Conservation (phyloP, 2,888 invertebrate genomes). For the Anticlea derivata region DNA sequence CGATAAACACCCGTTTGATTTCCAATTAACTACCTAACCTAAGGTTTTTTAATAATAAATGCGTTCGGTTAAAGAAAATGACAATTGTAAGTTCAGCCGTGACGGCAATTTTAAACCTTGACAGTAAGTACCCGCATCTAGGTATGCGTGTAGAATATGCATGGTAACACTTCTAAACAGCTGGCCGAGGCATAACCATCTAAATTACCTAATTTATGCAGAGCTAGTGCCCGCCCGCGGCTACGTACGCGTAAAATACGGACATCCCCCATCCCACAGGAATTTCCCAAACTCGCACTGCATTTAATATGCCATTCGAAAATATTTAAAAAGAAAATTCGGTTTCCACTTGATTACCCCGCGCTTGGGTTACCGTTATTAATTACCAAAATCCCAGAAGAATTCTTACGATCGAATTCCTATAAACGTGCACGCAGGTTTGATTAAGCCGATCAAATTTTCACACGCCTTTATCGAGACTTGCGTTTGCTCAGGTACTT, state of each 20-base stretch:
- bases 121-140: constrained; percentile 18
- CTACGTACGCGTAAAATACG: constrained; percentile 30
- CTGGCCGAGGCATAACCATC: constrained; percentile 41
- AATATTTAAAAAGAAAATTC: constrained; percentile 6
- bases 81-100: neutral
- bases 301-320: constrained; percentile 16
- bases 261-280: constrained; percentile 34
- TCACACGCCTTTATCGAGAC: constrained; percentile 19
- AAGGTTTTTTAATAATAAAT: too few species aligned
- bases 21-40: too few species aligned
- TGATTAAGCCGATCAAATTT: constrained; percentile 30
- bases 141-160: constrained; percentile 35
- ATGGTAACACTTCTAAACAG: constrained; percentile 41
- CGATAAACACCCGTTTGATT: too few species aligned
- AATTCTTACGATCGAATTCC: constrained; percentile 5
- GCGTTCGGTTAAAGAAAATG: too few species aligned
- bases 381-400: constrained; percentile 17
- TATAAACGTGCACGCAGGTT: neutral
- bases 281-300: constrained; percentile 20
- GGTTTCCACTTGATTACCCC: too few species aligned
- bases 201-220: constrained; percentile 43
- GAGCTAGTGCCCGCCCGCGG: constrained; percentile 33
- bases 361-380: too few species aligned
- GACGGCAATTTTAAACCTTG: constrained; percentile 3
- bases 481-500: constrained; percentile 24